These are phyloP conservation scores for Ailurus styani DNA, from an alignment of 2,113 vertebrate genomes.

Conservation along the genomic window DNA sequence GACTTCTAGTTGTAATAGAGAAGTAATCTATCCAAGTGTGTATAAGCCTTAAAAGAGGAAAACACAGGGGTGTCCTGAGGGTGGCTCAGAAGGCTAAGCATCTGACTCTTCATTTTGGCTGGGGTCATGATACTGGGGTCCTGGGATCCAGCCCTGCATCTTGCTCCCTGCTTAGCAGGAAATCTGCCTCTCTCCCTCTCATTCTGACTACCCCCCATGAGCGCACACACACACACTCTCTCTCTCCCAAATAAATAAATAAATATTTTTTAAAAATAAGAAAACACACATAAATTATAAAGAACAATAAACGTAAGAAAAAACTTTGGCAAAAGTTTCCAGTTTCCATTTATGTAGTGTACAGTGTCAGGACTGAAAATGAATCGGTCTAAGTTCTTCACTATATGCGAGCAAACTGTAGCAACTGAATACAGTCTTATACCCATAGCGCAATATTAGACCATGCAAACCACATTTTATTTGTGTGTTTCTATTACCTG, in stretches of 20 bases:
- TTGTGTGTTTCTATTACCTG: neutral
- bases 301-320: neutral
- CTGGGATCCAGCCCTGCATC: neutral
- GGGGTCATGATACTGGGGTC: neutral
- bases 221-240: too few relatives aligned
- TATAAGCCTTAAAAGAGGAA: neutral
- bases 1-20: neutral
- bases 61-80: neutral
- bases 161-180: neutral
- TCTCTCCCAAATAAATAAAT: neutral
- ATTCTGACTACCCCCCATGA: too few relatives aligned
- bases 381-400: neutral
- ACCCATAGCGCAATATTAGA: neutral
- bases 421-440: neutral
- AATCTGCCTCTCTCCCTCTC: neutral
- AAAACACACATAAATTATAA: neutral
- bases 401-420: neutral
- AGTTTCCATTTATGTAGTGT: neutral
- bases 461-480: neutral
- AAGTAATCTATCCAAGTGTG: neutral
- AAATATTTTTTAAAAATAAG: neutral
- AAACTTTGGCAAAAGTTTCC: neutral
- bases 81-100: neutral
- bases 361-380: neutral
- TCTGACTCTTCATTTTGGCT: neutral